Evolutionary conservation across 1,140 invertebrate species (phyloP).

Genomic region (Battus philenor): DNA sequence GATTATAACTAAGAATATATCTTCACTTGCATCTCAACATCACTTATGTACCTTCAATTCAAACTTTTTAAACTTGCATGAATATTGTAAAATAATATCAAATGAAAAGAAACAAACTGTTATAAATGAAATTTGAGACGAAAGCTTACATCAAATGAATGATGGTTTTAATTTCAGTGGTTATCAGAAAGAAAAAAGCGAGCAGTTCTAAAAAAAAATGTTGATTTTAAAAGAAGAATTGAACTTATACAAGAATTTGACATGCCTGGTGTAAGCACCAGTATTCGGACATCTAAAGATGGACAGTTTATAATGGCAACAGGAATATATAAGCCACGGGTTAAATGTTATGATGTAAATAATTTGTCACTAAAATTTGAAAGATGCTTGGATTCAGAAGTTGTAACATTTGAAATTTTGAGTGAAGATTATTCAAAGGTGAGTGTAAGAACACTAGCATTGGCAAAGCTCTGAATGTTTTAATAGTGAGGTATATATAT

Average conservation of each 20-base stretch:
- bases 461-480: slow-evolving; percentile 11
- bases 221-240: slow-evolving; percentile 91
- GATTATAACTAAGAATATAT: no score
- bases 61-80: no score
- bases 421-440: slow-evolving; percentile 94
- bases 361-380: slow-evolving; percentile 99
- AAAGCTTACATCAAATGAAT: no score
- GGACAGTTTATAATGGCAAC: slow-evolving; percentile 94
- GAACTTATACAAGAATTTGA: slow-evolving; percentile 99
- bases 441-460: no score
- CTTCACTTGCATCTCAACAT: no score
- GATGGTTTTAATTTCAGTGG: no score
- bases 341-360: slow-evolving; percentile 97
- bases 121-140: no score
- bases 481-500: no score
- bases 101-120: no score
- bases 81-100: no score
- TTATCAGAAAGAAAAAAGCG: slow-evolving; percentile 92
- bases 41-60: no score
- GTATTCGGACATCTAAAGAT: slow-evolving; percentile 92
- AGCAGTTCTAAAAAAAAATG: slow-evolving; percentile 91
- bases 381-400: slow-evolving; percentile 97
- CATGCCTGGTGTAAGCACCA: slow-evolving; percentile 96
- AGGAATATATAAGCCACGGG: slow-evolving; percentile 96
- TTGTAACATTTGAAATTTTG: slow-evolving; percentile 89